A percentile compares a stretch with the other conserved stretches of the same genome.
phyloP scores from a whole-genome alignment of 53 echinoderm and acorn worm species.

The Holothuria leucospilota region DNA sequence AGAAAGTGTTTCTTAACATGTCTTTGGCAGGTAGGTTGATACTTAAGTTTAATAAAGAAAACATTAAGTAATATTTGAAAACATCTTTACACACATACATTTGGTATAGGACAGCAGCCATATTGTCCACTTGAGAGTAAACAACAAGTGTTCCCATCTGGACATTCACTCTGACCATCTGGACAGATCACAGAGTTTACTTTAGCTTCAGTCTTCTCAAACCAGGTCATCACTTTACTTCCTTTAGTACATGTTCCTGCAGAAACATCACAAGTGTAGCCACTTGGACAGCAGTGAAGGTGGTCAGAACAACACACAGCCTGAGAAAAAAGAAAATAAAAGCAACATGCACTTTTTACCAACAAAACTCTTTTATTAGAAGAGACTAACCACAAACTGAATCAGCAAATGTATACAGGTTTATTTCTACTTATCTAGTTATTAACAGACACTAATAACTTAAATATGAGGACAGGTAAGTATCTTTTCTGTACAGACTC shows the following conservation, averaged over 20 bases:
- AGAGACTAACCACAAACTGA: too few species aligned
- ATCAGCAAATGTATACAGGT: too few species aligned
- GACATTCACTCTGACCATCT: neutral
- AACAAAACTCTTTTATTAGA: too few species aligned
- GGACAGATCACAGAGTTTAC: slow-evolving; percentile 31
- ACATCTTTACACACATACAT: slow-evolving; percentile 26
- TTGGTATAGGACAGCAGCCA: slow-evolving; percentile 79
- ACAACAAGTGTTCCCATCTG: slow-evolving; percentile 72
- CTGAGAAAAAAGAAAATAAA: neutral
- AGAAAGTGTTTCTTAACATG: too few species aligned
- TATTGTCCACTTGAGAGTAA: slow-evolving; percentile 44
- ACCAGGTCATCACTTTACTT: slow-evolving; percentile 47
- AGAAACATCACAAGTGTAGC: slow-evolving; percentile 30
- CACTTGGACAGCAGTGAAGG: slow-evolving; percentile 22
- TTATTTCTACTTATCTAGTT: too few species aligned
- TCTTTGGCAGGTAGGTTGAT: too few species aligned
- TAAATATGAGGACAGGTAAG: too few species aligned
- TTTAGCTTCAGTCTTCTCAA: slow-evolving; percentile 29
- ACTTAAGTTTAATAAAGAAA: too few species aligned
- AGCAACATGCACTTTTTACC: too few species aligned
- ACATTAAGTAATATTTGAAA: too few species aligned
- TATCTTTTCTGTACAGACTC: too few species aligned
- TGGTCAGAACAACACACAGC: slow-evolving; percentile 76
- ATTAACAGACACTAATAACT: too few species aligned
- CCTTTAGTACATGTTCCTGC: slow-evolving; percentile 48